Evolutionary conservation across 2,113 vertebrate genomes (phyloP), one percentile per base, ranked within the genome.

Genomic region (Lamprologus speciosus): DNA sequence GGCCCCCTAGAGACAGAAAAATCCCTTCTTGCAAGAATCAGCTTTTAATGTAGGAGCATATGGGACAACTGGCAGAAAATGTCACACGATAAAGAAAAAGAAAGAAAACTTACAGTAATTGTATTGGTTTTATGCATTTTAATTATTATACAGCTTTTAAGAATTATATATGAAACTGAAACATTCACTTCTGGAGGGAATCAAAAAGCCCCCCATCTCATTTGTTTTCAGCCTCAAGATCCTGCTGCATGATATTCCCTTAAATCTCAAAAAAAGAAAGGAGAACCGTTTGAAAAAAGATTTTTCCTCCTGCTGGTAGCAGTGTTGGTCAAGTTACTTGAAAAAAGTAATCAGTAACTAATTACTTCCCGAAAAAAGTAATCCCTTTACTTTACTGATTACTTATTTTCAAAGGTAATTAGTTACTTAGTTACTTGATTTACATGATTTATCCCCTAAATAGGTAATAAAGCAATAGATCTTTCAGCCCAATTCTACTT

Each of bases 11-110:
- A 60, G 8, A 60, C 57, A 60, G 16, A 60, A 60, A 60, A 60
- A 33, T 90, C 78, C 53, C 88, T 63, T 85, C 65, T 68, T 83
- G 80, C 60, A 58, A 81, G 73, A 81, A 90, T 87, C 28, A 84
- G 68, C 42, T 82, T 70, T 85, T 85, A 53, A 84, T 82, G n/a
- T 35, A 68, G 40, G 53, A 19, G 45, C 57, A 40, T 14, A 85
- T 85, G 55, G 33, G n/a, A 10, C 9, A 84, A 60, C 73, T 70
- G 73, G 33, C 50, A 9, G 21, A 90, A 80, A 57, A 82, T 19
- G 33, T 21, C 35, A 40, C 35, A 40, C 1, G 63, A 37, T 12
- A 40, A 68, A 68, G 33, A n/a, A 68, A 37, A 65, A n/a, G 17
- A 65, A 68, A 40, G 11, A 68, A 40, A 4, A 68, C 33, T 14